These are phyloP conservation scores for Sciurus niger DNA, from an alignment of 2,113 vertebrate species.

Conservation along the genomic window DNA sequence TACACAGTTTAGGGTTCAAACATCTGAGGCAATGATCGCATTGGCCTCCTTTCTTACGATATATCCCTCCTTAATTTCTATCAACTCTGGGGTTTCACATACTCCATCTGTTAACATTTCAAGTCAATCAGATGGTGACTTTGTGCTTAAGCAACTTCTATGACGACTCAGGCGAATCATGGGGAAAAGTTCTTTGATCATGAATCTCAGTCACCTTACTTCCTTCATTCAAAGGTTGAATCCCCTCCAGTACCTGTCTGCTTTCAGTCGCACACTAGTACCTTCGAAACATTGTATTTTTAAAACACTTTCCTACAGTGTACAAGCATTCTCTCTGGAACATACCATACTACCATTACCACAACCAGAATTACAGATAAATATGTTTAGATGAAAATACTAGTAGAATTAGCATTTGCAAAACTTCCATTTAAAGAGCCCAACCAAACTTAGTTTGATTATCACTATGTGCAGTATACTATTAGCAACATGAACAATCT, in stretches of 20 bases:
- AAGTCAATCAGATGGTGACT: neutral
- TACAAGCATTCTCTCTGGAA: conserved; percentile 19
- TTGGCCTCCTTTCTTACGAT: neutral
- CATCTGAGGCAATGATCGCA: neutral
- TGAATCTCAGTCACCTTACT: neutral
- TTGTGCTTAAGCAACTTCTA: neutral
- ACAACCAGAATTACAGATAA: conserved; percentile 12
- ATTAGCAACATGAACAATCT: neutral
- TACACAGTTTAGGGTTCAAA: neutral
- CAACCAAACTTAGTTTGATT: conserved; percentile 42
- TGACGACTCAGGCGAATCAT: neutral
- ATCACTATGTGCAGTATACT: neutral
- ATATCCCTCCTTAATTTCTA: neutral
- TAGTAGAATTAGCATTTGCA: neutral
- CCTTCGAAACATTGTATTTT: neutral
- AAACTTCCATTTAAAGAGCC: conserved; percentile 47
- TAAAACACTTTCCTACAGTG: neutral
- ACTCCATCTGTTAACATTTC: neutral
- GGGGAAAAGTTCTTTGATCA: neutral
- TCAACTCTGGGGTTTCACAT: neutral
- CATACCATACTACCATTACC: neutral
- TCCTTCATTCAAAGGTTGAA: neutral
- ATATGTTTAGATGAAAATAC: conserved; percentile 19
- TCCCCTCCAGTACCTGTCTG: neutral
- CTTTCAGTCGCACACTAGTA: neutral